These are phyloP conservation scores for Phocoena sinus DNA, from an alignment of 2,113 vertebrate species.

Conservation along the genomic window DNA sequence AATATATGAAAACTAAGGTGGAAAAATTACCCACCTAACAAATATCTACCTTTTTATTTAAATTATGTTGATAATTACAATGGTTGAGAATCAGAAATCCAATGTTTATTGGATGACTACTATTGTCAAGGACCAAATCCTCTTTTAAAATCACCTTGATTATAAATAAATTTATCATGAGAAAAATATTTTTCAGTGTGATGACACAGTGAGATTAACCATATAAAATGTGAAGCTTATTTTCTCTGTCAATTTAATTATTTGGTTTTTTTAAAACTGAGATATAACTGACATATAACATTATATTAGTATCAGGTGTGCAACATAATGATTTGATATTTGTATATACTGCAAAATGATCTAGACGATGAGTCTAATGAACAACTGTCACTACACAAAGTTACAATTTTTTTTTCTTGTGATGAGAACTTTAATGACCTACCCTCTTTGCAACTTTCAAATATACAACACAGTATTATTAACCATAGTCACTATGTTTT, in stretches of 20 bases:
- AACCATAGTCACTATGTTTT: background rate
- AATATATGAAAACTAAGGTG: constrained; percentile 11
- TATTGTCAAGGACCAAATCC: background rate
- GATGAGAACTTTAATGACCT: background rate
- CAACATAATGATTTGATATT: background rate
- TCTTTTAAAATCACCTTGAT: background rate
- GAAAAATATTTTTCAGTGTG: background rate
- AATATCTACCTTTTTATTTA: background rate
- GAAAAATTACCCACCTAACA: background rate
- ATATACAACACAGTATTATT: background rate
- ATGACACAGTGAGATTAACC: background rate
- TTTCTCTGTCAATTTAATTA: background rate
- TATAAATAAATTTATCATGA: background rate
- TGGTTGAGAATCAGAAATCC: constrained; percentile 30
- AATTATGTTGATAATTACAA: constrained; percentile 16
- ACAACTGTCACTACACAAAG: background rate
- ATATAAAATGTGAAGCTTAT: background rate
- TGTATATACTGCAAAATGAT: background rate
- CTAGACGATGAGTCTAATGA: background rate
- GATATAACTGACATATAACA: background rate
- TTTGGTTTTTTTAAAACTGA: background rate
- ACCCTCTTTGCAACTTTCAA: background rate
- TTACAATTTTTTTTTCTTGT: background rate
- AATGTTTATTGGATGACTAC: background rate
- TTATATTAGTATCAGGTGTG: background rate